Conservation (phyloP, 2,113 vertebrate species). For the Ictidomys tridecemlineatus region DNA sequence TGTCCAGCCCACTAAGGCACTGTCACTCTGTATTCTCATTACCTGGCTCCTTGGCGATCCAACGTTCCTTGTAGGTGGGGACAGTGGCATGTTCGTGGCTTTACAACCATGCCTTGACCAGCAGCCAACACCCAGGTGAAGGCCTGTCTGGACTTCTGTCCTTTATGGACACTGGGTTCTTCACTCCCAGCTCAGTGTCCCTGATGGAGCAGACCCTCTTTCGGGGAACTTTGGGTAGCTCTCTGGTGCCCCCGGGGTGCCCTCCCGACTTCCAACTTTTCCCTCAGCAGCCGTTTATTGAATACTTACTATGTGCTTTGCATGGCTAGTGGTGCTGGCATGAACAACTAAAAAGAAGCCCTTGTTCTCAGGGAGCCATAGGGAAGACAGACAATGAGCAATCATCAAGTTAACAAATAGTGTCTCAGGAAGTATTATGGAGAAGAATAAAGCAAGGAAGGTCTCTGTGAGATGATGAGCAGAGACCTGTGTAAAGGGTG, state of each 20-base stretch:
- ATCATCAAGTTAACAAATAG: background rate
- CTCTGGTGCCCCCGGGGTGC: background rate
- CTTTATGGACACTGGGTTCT: background rate
- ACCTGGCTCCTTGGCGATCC: background rate
- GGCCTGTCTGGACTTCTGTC: background rate
- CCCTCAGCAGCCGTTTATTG: background rate
- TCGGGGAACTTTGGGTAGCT: background rate
- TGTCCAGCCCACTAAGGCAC: no score
- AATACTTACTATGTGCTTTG: background rate
- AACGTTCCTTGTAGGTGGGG: background rate
- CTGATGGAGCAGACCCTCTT: background rate
- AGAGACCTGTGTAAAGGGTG: background rate
- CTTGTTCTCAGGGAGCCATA: background rate
- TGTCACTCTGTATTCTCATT: background rate
- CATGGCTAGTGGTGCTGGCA: background rate
- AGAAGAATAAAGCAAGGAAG: background rate
- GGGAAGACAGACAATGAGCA: background rate
- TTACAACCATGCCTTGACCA: rapidly evolving
- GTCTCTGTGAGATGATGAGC: background rate
- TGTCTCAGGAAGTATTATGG: background rate
- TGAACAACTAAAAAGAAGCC: background rate
- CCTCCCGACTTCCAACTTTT: background rate
- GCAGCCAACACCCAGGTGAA: no score
- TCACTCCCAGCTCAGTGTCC: background rate
- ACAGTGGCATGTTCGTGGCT: background rate